Evolutionary conservation across 2,888 invertebrate genomes (phyloP), one percentile per base, ranked within the genome.

Genomic region (Adineta ricciae): DNA sequence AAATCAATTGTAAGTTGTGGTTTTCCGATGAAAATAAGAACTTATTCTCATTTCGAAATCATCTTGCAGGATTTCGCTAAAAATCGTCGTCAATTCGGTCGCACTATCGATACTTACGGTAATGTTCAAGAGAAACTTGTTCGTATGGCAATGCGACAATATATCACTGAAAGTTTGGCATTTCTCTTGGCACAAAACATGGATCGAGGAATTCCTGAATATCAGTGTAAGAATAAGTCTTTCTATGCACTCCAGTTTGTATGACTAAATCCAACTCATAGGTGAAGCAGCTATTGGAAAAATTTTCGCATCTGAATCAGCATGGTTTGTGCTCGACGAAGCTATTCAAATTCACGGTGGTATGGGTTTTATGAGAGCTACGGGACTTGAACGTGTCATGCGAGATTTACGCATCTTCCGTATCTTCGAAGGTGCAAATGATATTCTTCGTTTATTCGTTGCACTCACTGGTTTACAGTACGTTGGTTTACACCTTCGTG

Each of bases 361-460:
- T 84, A 97, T 96, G 96, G 97, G 97, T 84, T 97, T 93, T 92
- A 97, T 54, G 54, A 54, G 7, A 54, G n/a, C 21, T 84, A 92
- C 94, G 64, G 96, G 96, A 0, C 92, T 98, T 85, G 99, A 99
- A 91, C 93, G 95, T 88, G 94, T 97, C 83, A 91, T 99, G 92
- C 93, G 99, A 87, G 99, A 99, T 92, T 91, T 98, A 88, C 93
- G 98, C 89, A 96, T 98, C 89, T 99, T 99, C 93, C 93, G 97
- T 89, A 99, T 99, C 89, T 99, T 99, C 91, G 99, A 99, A 92
- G 99, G 99, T 88, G 96, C 97, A 88, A 99, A 99, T 90, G 99
- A 99, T 89, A 96, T 99, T 90, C 93, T 99, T 87, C 92, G 97
- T 54, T 92, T 99, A 83, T 98, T 99, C 91, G 94, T 99, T 84